phyloP scores from a whole-genome alignment of 2,797 vertebrate genomes.

The Tiaroga cobitis region DNA sequence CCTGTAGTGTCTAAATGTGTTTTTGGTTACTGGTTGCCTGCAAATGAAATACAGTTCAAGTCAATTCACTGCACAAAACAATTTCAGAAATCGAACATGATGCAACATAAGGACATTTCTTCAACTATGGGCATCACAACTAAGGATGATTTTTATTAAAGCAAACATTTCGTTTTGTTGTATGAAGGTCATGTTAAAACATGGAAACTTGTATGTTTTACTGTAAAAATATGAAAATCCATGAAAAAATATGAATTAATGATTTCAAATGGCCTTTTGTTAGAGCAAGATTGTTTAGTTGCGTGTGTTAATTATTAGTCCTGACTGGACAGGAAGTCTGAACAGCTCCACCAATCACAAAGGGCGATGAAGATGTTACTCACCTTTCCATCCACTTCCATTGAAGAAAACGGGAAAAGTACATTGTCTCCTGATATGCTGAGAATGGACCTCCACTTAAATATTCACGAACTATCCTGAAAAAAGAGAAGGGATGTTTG shows the following conservation, averaged over 20 bases:
- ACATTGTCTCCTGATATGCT: slow-evolving; percentile 88
- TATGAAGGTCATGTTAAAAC: neutral
- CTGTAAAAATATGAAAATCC: neutral
- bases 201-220: neutral
- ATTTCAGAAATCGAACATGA: neutral
- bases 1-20: slow-evolving; percentile 94
- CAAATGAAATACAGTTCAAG: slow-evolving; percentile 49
- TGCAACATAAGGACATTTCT: neutral
- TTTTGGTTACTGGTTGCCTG: slow-evolving; percentile 94
- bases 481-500: neutral
- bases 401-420: slow-evolving; percentile 92
- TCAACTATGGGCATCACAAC: no score
- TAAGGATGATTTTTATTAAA: neutral
- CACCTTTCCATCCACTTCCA: slow-evolving; percentile 98
- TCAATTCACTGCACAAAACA: neutral
- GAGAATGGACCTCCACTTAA: slow-evolving; percentile 89
- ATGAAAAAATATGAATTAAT: neutral
- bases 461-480: slow-evolving; percentile 88
- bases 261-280: neutral
- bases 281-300: neutral
- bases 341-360: slow-evolving; percentile 17
- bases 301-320: neutral
- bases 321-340: neutral
- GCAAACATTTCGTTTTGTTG: neutral
- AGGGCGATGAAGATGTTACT: slow-evolving; percentile 56